These are phyloP conservation scores for Zhuqinia jingwanae DNA, from an alignment of 2,888 invertebrate species.

Conservation along the genomic window DNA sequence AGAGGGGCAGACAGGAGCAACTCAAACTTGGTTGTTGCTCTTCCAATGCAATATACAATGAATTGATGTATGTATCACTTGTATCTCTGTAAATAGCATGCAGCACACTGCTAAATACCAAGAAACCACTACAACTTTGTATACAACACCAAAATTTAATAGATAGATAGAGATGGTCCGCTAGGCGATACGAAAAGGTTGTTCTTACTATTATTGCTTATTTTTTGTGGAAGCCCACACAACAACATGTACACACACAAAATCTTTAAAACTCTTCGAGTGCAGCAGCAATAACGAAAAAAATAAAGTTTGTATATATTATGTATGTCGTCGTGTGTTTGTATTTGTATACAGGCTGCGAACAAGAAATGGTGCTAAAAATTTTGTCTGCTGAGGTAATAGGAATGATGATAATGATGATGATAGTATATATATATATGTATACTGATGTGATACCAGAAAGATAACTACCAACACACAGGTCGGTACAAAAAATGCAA, in stretches of 20 bases:
- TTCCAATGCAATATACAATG: constrained; percentile 24
- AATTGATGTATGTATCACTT: background rate
- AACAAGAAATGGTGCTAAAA: constrained; percentile 71
- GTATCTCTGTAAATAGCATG: constrained; percentile 3
- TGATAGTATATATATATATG: background rate
- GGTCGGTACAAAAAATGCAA: constrained; percentile 38
- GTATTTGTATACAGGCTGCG: background rate
- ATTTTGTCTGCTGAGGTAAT: constrained; percentile 62
- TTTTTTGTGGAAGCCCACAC: constrained; percentile 60
- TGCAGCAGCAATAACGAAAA: background rate
- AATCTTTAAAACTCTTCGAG: constrained; percentile 20
- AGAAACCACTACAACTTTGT: no score
- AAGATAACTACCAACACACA: constrained; percentile 4
- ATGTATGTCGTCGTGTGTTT: background rate
- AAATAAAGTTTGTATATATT: constrained; percentile 14
- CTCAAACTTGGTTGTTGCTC: constrained; percentile 5
- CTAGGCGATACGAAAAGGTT: constrained; percentile 23
- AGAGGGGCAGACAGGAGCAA: background rate
- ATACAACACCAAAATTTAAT: constrained; percentile 6
- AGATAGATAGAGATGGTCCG: background rate
- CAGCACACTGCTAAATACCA: constrained; percentile 18
- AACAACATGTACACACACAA: constrained; percentile 26
- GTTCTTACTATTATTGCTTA: constrained; percentile 35
- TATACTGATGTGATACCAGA: constrained; percentile 20
- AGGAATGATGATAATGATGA: constrained; percentile 16